Evolutionary conservation across 1,140 invertebrate species (phyloP).

Genomic region (Diabrotica virgifera): DNA sequence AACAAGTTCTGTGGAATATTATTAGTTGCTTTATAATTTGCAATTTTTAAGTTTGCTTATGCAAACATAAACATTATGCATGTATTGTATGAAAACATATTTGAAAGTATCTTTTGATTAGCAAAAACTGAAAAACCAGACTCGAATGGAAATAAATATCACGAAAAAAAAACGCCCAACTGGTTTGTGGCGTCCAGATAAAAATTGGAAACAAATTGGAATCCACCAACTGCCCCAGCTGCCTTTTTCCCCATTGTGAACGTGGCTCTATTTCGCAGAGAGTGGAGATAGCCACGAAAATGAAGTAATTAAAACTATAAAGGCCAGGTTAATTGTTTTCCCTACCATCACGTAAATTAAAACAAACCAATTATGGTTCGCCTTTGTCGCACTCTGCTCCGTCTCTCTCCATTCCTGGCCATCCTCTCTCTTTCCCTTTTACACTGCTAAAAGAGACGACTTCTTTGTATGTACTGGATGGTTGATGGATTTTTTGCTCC

Average conservation of each 20-base stretch:
- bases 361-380: slow-evolving; percentile 48
- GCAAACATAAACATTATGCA: too few species aligned
- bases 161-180: too few species aligned
- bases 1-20: too few species aligned
- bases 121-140: too few species aligned
- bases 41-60: too few species aligned
- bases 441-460: not conserved
- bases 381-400: slow-evolving; percentile 36
- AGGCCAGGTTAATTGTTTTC: slow-evolving; percentile 51
- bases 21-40: too few species aligned
- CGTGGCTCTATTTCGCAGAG: slow-evolving; percentile 37
- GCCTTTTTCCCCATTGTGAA: slow-evolving; percentile 30
- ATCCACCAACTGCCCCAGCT: not conserved
- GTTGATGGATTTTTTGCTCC: too few species aligned
- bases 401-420: slow-evolving; percentile 14
- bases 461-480: too few species aligned
- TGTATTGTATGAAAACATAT: too few species aligned
- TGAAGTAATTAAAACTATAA: slow-evolving; percentile 52
- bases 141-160: too few species aligned
- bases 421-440: not conserved
- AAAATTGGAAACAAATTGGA: not conserved
- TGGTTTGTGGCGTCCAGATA: too few species aligned
- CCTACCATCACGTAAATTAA: slow-evolving; percentile 50
- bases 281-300: slow-evolving; percentile 45
- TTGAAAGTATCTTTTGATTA: too few species aligned